phyloP scores from a whole-genome alignment of 2,797 vertebrate genomes.

The Sebastes iracundus region DNA sequence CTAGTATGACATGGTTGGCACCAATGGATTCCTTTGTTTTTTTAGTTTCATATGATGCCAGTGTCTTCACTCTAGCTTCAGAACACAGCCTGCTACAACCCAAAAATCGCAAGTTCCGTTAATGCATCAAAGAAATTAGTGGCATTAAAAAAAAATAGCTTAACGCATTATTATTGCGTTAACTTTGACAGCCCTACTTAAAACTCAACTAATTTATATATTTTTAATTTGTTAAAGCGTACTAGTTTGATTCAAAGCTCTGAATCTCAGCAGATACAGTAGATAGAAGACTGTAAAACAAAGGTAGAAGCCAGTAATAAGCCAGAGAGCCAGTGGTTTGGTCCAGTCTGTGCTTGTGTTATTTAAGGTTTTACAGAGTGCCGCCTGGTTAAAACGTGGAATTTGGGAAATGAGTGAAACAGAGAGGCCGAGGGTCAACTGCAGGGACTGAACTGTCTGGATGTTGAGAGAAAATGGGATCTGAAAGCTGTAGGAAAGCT shows the following conservation, averaged over 20 bases:
- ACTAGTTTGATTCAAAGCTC: neutral
- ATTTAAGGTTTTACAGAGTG: constrained; percentile 56
- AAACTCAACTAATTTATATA: neutral
- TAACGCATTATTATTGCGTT: no score
- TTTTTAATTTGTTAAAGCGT: neutral
- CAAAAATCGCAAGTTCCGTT: no score
- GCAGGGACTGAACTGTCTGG: neutral
- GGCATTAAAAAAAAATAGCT: no score
- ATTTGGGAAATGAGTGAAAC: constrained; percentile 40
- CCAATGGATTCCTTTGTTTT: no score
- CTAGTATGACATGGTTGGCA: no score
- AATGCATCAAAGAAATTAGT: no score
- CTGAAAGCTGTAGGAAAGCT: neutral
- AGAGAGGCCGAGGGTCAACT: constrained; percentile 7
- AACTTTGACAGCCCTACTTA: no score
- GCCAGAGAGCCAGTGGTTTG: constrained; percentile 42
- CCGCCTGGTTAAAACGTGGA: constrained; percentile 50
- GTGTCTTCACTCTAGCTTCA: no score
- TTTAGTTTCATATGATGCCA: no score
- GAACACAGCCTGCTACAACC: no score
- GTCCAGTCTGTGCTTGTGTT: constrained; percentile 38
- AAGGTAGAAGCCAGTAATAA: constrained; percentile 10
- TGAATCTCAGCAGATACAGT: neutral
- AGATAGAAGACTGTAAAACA: constrained; percentile 7
- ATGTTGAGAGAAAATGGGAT: constrained; percentile 1